Evolutionary conservation across 1,140 invertebrate genomes (phyloP), one percentile per base, ranked within the genome.

Genomic region (Diorhabda sublineata): DNA sequence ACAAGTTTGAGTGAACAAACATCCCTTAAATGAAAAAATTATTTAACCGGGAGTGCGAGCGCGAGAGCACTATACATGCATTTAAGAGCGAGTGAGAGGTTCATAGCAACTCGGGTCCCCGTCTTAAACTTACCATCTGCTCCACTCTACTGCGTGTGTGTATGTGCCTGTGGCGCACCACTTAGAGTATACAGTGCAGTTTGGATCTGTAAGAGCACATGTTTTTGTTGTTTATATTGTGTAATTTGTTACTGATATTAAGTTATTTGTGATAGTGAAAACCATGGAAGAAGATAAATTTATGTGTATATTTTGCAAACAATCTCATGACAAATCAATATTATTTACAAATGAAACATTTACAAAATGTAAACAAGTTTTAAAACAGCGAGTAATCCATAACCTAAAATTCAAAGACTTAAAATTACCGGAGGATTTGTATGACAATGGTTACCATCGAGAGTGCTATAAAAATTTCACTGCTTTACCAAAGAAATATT

Each of bases 381-480:
- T 64, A 56, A 73, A 74, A 64, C 43, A 52, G 9, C 56, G 68
- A 71, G 61, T 58, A 63, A 64, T 63, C 26, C 45, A 63, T 68
- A 68, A 68, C 67, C 61, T 68, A 47, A 62, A 68, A 68, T 26
- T 26, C 26, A 26, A 26, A 61, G 60, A 68, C 42, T 60, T 71
- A 65, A n/a, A 68, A 71, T 74, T 74, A 45, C 67, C 73, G 9
- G 62, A 9, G 44, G 71, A 74, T 58, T 68, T 69, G 45, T 69
- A 52, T 47, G 47, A 68, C 4, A 68, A 26, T 26, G 26, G 26
- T 26, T 26, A 26, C 26, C 26, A 26, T 26, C 26, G 26, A 26
- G 26, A 0, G 26, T 26, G 26, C 26, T 26, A 26, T 26, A 26
- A 26, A 26, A 26, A 26, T 26, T 26, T 26, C 26, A 26, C 26